Evolutionary conservation across 2,113 vertebrate species (phyloP), one percentile per base, ranked within the genome.

Genomic region (Cygnus atratus): DNA sequence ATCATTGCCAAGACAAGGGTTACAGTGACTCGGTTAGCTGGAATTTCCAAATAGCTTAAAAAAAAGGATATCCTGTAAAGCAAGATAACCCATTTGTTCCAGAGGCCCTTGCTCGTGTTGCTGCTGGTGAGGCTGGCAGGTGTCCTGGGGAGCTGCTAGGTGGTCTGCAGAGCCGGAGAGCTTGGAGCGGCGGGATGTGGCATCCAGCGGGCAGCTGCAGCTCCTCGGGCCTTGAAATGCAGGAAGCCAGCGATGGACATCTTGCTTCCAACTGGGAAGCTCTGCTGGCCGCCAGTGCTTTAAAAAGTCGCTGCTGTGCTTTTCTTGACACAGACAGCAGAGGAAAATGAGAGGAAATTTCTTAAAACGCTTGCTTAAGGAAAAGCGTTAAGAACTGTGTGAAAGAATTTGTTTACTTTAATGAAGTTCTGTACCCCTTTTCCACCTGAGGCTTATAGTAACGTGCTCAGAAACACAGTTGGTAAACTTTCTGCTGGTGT

Each of bases 291-390:
- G 37, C 11, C 66, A 65, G 13, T n/a, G 15, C 2, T 68, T 72
- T 48, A 13, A 52, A 83, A 72, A 31, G 35, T 25, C 2, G 0
- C 43, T 75, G 0, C 41, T 52, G 11, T 0, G 0, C 13, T 87
- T 59, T 63, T 29, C 37, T 77, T 73, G 43, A 83, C 66, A 17
- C 19, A 24, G 7, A 7, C 37, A 37, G 82, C 54, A 39, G 71
- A 68, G 6, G 22, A 62, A 52, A 80, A 18, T 35, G 73, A 66
- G 55, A 74, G 43, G n/a, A 71, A 50, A 21, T 17, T 39, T 87
- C 70, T 33, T 78, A 31, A 37, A 63, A 74, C 15, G 18, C 15
- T 84, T 63, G 39, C 22, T 43, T 26, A 33, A 71, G 13, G 86
- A 74, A 74, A 22, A 66, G 8, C 9, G 7, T 84, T 29, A 62